Percentiles rank a stretch among this genome's conserved stretches.
These are phyloP conservation scores for Apostichopus californicus DNA, from an alignment of 35 echinoderm and acorn worm genomes.

Conservation along the genomic window DNA sequence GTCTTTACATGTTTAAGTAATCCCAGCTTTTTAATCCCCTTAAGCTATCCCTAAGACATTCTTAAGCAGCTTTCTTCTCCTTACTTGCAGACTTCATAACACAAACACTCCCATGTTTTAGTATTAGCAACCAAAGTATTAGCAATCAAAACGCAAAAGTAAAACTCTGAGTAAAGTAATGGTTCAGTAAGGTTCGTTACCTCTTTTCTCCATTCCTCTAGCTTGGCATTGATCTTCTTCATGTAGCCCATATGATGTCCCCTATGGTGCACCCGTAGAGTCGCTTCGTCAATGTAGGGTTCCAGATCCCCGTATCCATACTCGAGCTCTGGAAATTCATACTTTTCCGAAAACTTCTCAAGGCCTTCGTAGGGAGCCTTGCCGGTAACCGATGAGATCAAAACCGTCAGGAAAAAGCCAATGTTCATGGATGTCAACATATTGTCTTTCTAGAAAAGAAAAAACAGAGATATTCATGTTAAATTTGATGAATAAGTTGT, in stretches of 20 bases:
- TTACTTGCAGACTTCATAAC: too few relatives aligned
- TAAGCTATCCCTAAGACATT: too few relatives aligned
- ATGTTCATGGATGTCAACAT: neutral
- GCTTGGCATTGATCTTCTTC: constrained; percentile 70
- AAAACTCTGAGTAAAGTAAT: too few relatives aligned
- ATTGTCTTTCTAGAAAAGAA: neutral
- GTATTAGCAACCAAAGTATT: too few relatives aligned
- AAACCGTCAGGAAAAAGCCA: constrained; percentile 14
- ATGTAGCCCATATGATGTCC: constrained; percentile 73
- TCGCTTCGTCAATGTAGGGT: constrained; percentile 76
- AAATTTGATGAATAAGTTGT: too few relatives aligned
- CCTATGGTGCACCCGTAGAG: constrained; percentile 66
- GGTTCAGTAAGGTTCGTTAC: neutral
- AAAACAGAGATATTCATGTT: too few relatives aligned
- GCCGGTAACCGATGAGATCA: neutral
- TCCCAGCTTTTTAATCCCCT: too few relatives aligned
- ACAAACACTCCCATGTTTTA: too few relatives aligned
- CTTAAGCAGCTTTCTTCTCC: too few relatives aligned
- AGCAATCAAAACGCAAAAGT: too few relatives aligned
- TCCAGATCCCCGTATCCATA: constrained; percentile 74
- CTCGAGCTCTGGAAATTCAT: constrained; percentile 62
- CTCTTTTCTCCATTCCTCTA: constrained; percentile 64
- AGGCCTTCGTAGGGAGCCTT: constrained; percentile 60
- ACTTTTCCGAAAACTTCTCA: constrained; percentile 43
- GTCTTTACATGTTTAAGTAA: too few relatives aligned